Evolutionary conservation across 2,113 vertebrate species (phyloP).

Genomic region (Phycodurus eques): DNA sequence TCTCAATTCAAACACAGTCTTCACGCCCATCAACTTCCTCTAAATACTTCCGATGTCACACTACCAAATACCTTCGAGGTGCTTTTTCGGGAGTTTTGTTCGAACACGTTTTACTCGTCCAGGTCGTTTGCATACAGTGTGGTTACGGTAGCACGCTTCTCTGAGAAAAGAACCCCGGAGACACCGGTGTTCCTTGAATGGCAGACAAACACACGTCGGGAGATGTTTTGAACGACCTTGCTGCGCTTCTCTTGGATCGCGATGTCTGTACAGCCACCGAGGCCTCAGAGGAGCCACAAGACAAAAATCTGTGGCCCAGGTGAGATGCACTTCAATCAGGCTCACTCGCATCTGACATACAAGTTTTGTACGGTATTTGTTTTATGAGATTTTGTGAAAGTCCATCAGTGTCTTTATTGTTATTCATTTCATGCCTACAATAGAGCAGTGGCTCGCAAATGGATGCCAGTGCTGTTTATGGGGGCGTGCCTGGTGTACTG

Average conservation of each 20-base stretch:
- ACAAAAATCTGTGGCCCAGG: constrained; percentile 58
- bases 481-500: constrained; percentile 88
- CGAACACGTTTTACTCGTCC: constrained; percentile 49
- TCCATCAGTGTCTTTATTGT: background rate
- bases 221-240: background rate
- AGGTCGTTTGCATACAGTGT: background rate
- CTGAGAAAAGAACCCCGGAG: background rate
- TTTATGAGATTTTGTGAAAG: background rate
- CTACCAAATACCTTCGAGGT: too few species aligned
- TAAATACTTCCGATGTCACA: background rate
- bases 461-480: constrained; percentile 77
- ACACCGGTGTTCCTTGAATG: constrained; percentile 32
- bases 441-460: constrained; percentile 74
- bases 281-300: background rate
- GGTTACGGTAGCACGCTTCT: background rate
- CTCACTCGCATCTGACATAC: background rate
- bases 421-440: background rate
- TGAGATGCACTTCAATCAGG: constrained; percentile 29
- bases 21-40: background rate
- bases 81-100: constrained; percentile 4
- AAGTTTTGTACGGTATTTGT: background rate
- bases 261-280: background rate
- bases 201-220: constrained; percentile 15
- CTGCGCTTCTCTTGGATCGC: background rate
- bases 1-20: background rate